A percentile compares a stretch with the other conserved stretches of the same genome.
Evolutionary conservation across 2,113 vertebrate genomes (phyloP).

Genomic region (Eublepharis macularius): DNA sequence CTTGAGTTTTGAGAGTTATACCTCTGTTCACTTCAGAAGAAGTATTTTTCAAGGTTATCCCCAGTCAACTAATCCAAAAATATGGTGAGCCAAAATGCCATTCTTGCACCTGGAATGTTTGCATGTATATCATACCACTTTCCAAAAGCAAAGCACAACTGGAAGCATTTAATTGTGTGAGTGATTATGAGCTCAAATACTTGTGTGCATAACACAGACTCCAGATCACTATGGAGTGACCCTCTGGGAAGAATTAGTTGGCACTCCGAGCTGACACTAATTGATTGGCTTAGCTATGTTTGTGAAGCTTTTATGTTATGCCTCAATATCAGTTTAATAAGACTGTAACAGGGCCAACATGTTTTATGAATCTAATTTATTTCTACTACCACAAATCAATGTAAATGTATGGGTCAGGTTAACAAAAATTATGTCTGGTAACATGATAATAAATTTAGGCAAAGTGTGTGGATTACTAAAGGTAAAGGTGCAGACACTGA

Average conservation of each 20-base stretch:
- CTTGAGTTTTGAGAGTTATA: background rate
- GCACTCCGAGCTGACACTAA: background rate
- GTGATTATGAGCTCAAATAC: background rate
- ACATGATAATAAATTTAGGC: background rate
- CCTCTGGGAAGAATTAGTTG: background rate
- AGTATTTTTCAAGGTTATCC: background rate
- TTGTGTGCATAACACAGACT: background rate
- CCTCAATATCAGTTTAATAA: background rate
- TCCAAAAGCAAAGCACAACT: background rate
- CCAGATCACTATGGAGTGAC: background rate
- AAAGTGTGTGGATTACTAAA: background rate
- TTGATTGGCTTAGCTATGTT: background rate
- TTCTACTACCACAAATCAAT: background rate
- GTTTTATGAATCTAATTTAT: background rate
- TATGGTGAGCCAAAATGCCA: background rate
- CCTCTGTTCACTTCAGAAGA: background rate
- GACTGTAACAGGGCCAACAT: background rate
- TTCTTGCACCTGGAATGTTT: background rate
- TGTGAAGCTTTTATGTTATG: background rate
- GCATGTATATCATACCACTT: background rate
- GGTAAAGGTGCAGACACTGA: too few relatives aligned
- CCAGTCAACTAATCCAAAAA: background rate
- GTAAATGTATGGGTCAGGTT: accelerated
- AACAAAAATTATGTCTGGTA: background rate
- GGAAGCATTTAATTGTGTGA: background rate